Percentiles rank a stretch among this genome's conserved stretches.
These are phyloP conservation scores for Rhynchophorus ferrugineus DNA, from an alignment of 1,140 invertebrate species.

Conservation along the genomic window DNA sequence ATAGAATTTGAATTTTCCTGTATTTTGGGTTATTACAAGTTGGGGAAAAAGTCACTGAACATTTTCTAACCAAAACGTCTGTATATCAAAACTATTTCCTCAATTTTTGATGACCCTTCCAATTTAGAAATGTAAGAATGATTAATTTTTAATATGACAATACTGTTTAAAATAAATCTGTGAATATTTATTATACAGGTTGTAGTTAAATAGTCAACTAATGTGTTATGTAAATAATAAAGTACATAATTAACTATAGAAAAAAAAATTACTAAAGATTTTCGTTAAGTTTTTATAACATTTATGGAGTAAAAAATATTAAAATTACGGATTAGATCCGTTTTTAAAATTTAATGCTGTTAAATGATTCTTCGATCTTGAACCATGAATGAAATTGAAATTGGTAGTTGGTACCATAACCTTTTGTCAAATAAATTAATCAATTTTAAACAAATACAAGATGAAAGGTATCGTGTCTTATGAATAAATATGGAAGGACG, in stretches of 20 bases:
- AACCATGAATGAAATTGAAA: too few species aligned
- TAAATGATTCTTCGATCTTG: too few species aligned
- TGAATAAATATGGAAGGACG: not conserved
- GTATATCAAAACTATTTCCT: not conserved
- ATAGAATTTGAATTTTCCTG: too few species aligned
- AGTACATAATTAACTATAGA: conserved; percentile 8
- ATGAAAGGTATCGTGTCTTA: conserved; percentile 1
- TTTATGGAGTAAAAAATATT: not conserved
- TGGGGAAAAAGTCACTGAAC: not conserved
- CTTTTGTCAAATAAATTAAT: too few species aligned
- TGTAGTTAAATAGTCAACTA: conserved; percentile 22
- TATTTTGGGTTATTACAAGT: not conserved
- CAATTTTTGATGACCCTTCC: not conserved
- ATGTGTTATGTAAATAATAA: conserved; percentile 26
- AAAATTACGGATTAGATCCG: conserved; percentile 2
- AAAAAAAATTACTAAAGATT: conserved; percentile 1
- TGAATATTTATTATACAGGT: conserved; percentile 29
- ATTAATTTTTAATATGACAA: conserved; percentile 22
- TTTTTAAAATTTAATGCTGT: conserved; percentile 4
- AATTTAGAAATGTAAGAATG: conserved; percentile 8
- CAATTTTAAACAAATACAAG: too few species aligned
- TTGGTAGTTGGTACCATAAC: not conserved
- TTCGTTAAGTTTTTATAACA: conserved; percentile 6
- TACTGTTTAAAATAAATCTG: conserved; percentile 28
- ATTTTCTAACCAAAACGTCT: not conserved